These are phyloP conservation scores for Merops nubicus DNA, from an alignment of 2,113 vertebrate genomes.

Conservation along the genomic window DNA sequence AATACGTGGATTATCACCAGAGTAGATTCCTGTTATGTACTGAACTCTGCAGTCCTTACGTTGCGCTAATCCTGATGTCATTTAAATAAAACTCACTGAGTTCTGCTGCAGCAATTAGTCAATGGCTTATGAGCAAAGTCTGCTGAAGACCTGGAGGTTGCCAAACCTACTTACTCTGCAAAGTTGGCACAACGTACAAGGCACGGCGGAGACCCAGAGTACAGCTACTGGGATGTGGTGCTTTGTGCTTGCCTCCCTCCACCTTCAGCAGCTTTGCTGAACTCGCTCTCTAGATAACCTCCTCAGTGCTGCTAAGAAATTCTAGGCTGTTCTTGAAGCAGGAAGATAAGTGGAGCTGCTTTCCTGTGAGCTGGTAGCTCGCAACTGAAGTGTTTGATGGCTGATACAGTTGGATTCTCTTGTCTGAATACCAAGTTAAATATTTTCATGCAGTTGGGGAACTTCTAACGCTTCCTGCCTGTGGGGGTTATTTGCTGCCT, in stretches of 20 bases:
- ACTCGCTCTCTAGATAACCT: not conserved
- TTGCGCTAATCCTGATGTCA: too few species aligned
- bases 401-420: not conserved
- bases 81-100: not conserved
- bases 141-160: not conserved
- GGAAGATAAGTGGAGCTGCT: not conserved
- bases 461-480: not conserved
- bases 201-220: not conserved
- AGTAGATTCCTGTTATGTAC: not conserved
- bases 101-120: not conserved
- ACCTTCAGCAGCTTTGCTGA: not conserved
- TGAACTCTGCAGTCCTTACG: too few species aligned
- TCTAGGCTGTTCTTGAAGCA: not conserved
- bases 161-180: not conserved
- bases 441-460: not conserved
- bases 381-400: not conserved
- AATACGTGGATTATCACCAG: not conserved
- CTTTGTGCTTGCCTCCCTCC: not conserved
- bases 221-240: not conserved
- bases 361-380: not conserved
- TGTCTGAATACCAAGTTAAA: not conserved
- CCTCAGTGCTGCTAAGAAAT: not conserved
- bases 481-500: not conserved
- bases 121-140: not conserved
- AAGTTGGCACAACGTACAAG: not conserved